A percentile compares a stretch with the other conserved stretches of the same genome.
Evolutionary conservation across 2,113 vertebrate genomes (phyloP).

Genomic region (Ranitomeya variabilis): DNA sequence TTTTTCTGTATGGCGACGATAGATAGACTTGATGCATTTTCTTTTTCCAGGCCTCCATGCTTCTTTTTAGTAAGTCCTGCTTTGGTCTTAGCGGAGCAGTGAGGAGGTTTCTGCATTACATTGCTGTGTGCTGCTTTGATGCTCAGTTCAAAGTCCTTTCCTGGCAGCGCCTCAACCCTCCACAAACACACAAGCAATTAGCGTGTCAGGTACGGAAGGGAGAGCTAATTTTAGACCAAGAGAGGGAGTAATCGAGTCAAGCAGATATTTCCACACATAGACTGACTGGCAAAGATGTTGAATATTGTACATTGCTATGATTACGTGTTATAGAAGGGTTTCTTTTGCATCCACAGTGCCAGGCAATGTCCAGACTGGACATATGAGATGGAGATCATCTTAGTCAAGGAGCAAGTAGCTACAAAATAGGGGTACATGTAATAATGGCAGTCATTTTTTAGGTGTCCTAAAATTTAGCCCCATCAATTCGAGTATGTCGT

Average conservation of each 20-base stretch:
- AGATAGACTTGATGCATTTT: background rate
- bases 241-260: constrained; percentile 41
- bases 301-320: background rate
- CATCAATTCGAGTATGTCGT: background rate
- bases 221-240: constrained; percentile 40
- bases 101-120: constrained; percentile 14
- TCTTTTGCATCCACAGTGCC: background rate
- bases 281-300: background rate
- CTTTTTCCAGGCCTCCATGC: background rate
- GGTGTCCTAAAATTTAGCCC: background rate
- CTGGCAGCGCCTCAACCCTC: constrained; percentile 5
- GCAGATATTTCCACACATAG: constrained; percentile 15
- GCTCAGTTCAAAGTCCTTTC: constrained; percentile 34
- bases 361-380: background rate
- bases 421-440: background rate
- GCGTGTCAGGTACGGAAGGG: constrained; percentile 29
- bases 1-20: background rate
- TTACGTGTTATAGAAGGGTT: background rate
- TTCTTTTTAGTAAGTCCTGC: background rate
- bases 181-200: constrained; percentile 39
- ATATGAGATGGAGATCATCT: background rate
- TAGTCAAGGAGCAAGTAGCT: background rate
- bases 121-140: constrained; percentile 14
- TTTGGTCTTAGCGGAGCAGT: background rate
- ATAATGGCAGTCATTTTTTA: background rate